phyloP scores from a whole-genome alignment of 1,140 invertebrate species.

The Ceratoteleas bidentatus region DNA sequence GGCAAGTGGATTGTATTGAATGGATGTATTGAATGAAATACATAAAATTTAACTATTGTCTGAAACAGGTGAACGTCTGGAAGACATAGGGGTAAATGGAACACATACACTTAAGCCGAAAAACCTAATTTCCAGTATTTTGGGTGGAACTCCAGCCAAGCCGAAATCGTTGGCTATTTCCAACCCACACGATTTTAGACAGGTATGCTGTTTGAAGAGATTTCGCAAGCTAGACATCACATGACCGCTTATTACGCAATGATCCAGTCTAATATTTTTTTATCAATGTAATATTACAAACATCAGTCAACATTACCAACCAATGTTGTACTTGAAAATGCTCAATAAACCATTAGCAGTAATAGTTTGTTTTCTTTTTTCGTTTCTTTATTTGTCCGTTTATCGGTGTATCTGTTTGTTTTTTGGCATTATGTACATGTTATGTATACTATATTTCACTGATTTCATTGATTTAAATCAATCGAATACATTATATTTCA shows the following conservation, averaged over 20 bases:
- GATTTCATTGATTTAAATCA: too few relatives aligned
- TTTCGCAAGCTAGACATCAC: conserved; percentile 12
- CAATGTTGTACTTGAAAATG: too few relatives aligned
- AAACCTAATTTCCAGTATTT: conserved; percentile 91
- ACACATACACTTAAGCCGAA: conserved; percentile 90
- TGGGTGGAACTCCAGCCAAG: conserved; percentile 91
- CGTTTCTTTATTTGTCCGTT: too few relatives aligned
- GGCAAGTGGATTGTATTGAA: too few relatives aligned
- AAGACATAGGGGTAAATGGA: conserved; percentile 87
- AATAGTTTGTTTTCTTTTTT: too few relatives aligned
- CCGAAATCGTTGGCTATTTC: conserved; percentile 94
- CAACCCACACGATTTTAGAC: conserved; percentile 98
- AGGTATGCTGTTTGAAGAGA: conserved; percentile 83
- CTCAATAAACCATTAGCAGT: too few relatives aligned
- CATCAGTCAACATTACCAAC: neutral
- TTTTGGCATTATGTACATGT: too few relatives aligned
- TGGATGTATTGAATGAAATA: neutral
- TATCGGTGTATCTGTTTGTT: too few relatives aligned
- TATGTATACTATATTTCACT: too few relatives aligned
- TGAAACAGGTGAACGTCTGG: conserved; percentile 87
- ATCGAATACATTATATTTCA: too few relatives aligned
- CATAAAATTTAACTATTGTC: too few relatives aligned
- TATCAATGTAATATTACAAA: neutral
- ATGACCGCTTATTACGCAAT: neutral
- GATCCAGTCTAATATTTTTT: neutral